Percentiles rank a stretch among this genome's conserved stretches.
Evolutionary conservation across 1,140 invertebrate species (phyloP).

Genomic region (Zaprionus taronus): DNA sequence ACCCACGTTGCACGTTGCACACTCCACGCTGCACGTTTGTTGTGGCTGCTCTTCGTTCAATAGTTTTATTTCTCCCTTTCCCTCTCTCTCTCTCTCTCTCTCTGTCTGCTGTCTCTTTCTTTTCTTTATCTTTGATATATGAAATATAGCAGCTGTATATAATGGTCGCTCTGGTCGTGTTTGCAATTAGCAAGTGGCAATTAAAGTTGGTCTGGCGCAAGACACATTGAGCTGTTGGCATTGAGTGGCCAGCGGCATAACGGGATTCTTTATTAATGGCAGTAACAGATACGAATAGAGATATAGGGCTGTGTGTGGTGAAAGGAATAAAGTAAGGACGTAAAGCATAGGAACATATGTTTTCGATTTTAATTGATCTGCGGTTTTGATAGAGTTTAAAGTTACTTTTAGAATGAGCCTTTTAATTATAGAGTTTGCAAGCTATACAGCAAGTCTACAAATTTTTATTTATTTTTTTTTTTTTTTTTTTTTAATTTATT

Average conservation of each 20-base stretch:
- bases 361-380: conserved; percentile 4
- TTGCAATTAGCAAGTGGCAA: conserved; percentile 79
- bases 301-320: neutral
- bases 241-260: conserved; percentile 48
- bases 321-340: neutral
- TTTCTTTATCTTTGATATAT: conserved; percentile 65
- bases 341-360: neutral
- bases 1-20: conserved; percentile 1
- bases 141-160: conserved; percentile 73
- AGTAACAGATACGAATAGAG: neutral
- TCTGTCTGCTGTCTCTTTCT: neutral
- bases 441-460: no score
- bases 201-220: conserved; percentile 64
- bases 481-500: no score
- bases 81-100: neutral
- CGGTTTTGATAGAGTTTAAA: neutral
- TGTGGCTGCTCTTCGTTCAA: conserved; percentile 53
- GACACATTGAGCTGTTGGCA: conserved; percentile 50
- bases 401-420: no score
- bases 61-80: conserved; percentile 8
- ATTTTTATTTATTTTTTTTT: no score
- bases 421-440: no score
- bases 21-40: conserved; percentile 34
- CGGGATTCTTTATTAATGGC: conserved; percentile 42
- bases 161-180: conserved; percentile 56